A percentile compares a stretch with the other conserved stretches of the same genome.
Conservation (phyloP, 2,888 invertebrate species). For the Panzeria rudis region DNA sequence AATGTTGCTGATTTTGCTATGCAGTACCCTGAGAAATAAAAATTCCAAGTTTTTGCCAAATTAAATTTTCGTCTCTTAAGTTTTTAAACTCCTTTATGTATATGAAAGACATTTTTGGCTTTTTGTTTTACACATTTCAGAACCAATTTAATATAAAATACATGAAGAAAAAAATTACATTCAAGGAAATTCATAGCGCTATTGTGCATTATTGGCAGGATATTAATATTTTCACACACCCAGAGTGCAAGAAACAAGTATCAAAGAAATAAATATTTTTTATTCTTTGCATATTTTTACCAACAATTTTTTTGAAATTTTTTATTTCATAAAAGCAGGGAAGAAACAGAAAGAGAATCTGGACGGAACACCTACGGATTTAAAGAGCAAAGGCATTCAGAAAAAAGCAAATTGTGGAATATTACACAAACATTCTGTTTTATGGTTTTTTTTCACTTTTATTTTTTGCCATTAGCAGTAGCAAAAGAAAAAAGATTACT, state of each 20-base stretch:
- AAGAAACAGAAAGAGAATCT: background rate
- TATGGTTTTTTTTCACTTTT: background rate
- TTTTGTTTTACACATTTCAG: background rate
- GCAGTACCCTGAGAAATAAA: too few species aligned
- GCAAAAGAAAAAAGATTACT: background rate
- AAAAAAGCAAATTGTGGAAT: background rate
- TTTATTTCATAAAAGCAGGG: background rate
- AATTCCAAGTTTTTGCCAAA: background rate
- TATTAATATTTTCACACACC: conserved; percentile 56
- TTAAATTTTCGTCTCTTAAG: background rate
- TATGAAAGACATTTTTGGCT: background rate
- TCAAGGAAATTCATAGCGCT: conserved; percentile 61
- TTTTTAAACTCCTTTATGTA: background rate
- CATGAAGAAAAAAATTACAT: background rate
- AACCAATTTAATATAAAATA: background rate
- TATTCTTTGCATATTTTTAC: conserved; percentile 12
- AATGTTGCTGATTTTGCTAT: too few species aligned
- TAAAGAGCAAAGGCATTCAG: background rate
- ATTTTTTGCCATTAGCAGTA: background rate
- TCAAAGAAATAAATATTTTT: background rate
- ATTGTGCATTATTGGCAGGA: conserved; percentile 67
- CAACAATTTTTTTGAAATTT: background rate
- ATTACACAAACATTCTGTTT: conserved; percentile 2
- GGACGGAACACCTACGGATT: conserved; percentile 12
- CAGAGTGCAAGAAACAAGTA: background rate